A percentile compares a stretch with the other conserved stretches of the same genome.
Evolutionary conservation across 1,140 invertebrate species (phyloP).

Genomic region (Goniozus legneri): DNA sequence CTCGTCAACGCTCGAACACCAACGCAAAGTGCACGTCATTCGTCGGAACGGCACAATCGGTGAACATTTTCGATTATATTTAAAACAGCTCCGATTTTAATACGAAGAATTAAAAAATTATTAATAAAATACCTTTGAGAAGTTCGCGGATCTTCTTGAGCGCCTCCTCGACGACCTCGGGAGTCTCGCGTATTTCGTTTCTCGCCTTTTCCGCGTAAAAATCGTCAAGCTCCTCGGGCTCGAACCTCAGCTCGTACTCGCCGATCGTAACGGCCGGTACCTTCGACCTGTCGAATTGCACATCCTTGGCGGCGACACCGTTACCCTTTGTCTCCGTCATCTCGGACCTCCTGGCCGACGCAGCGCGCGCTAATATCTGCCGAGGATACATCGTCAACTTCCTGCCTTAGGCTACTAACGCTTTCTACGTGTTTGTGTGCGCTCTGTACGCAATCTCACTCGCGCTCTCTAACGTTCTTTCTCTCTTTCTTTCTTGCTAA

Average conservation of each 20-base stretch:
- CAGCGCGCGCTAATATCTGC: neutral
- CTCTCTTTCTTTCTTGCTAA: no score
- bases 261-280: slow-evolving; percentile 28
- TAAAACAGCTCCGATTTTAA: no score
- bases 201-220: slow-evolving; percentile 30
- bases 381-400: slow-evolving; percentile 5
- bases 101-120: no score
- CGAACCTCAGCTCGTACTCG: slow-evolving; percentile 20
- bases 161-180: slow-evolving; percentile 37
- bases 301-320: no score
- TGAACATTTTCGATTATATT: no score
- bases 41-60: no score
- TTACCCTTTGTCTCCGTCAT: no score
- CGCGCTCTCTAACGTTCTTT: no score
- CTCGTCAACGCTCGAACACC: no score
- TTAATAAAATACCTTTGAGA: slow-evolving; percentile 44
- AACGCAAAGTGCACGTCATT: no score
- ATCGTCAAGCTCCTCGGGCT: slow-evolving; percentile 23
- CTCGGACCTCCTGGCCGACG: neutral
- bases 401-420: neutral
- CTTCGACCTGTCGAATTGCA: no score
- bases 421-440: neutral
- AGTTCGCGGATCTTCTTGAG: slow-evolving; percentile 38
- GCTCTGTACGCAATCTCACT: neutral
- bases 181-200: slow-evolving; percentile 51